A percentile compares a stretch with the other conserved stretches of the same genome.
These are phyloP conservation scores for Resseliella maxima DNA, from an alignment of 2,888 invertebrate genomes.

Conservation along the genomic window DNA sequence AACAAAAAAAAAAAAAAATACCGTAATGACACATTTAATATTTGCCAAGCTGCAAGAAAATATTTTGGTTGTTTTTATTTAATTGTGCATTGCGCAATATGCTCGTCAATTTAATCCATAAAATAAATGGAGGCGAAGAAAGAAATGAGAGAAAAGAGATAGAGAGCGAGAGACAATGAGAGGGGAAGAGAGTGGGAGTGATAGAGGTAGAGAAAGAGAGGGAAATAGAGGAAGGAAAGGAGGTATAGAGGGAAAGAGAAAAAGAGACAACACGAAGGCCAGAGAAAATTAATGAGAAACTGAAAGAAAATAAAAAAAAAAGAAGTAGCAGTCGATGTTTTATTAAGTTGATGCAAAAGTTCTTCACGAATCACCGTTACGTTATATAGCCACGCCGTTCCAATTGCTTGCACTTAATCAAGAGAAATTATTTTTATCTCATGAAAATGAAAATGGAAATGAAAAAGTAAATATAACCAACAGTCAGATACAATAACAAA, in stretches of 20 bases:
- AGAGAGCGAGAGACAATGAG: not conserved
- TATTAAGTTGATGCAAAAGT: not conserved
- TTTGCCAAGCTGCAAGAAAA: not conserved
- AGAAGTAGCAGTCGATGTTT: not conserved
- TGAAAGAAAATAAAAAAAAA: not conserved
- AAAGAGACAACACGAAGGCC: too few species aligned
- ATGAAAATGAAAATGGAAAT: not conserved
- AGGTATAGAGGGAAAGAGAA: too few species aligned
- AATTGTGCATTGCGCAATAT: not conserved
- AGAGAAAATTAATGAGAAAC: too few species aligned
- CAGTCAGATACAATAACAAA: not conserved
- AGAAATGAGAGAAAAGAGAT: too few species aligned
- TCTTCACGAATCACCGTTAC: not conserved
- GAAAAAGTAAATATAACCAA: conserved; percentile 2
- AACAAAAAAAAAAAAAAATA: not conserved
- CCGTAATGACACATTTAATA: conserved; percentile 25
- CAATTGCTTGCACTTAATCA: conserved; percentile 21
- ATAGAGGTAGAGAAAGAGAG: too few species aligned
- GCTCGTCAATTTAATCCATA: not conserved
- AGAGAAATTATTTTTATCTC: conserved; percentile 34
- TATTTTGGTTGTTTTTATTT: conserved; percentile 33
- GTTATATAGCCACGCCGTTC: not conserved
- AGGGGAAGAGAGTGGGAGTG: not conserved
- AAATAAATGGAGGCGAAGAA: not conserved
- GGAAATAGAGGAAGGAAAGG: too few species aligned